Conservation (phyloP, 2,113 vertebrate species). For the Empidonax traillii region DNA sequence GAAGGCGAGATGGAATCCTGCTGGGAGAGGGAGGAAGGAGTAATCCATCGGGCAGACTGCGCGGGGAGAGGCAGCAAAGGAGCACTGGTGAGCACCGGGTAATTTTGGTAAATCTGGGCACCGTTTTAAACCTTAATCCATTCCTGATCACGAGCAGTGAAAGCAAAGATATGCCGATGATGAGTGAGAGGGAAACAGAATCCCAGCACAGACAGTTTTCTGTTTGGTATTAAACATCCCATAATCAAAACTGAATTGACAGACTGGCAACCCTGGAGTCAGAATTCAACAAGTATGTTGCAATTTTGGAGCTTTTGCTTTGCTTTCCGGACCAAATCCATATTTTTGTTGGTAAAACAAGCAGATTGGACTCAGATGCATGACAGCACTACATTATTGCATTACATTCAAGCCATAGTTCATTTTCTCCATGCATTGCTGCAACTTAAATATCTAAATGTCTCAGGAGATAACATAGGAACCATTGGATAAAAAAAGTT, state of each 20-base stretch:
- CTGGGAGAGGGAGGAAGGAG: neutral
- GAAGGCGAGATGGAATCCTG: neutral
- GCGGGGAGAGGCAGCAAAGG: neutral
- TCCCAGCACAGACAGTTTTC: neutral
- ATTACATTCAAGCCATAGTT: neutral
- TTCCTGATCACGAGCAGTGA: neutral
- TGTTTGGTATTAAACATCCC: neutral
- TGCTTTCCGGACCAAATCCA: neutral
- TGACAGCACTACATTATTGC: neutral
- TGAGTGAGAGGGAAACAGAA: neutral
- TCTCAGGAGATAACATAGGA: neutral
- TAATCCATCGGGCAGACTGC: neutral
- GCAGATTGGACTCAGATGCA: neutral
- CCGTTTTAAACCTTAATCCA: neutral
- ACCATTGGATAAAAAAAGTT: neutral
- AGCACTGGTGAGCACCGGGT: fast-evolving
- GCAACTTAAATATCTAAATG: neutral
- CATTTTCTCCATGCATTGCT: neutral
- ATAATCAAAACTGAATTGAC: neutral
- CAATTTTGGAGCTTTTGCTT: neutral
- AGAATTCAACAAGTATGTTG: neutral
- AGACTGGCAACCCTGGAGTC: neutral
- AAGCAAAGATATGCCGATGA: neutral
- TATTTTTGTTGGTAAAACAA: neutral
- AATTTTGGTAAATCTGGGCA: neutral